Evolutionary conservation across 2,797 vertebrate genomes (phyloP), one percentile per base, ranked within the genome.

Genomic region (Semotilus atromaculatus): DNA sequence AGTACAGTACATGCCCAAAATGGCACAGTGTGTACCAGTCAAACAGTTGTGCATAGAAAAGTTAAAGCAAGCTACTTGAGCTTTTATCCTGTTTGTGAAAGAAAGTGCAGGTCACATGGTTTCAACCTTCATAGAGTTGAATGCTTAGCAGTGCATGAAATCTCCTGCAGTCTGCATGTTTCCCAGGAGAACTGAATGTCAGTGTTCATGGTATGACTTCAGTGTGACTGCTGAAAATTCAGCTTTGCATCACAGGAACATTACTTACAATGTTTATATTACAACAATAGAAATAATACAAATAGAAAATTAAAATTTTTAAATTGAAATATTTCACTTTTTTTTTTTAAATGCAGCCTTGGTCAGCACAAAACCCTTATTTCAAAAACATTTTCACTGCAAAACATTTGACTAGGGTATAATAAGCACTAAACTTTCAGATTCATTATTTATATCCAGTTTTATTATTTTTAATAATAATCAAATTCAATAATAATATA

Each of bases 71-170:
- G 21, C 34, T 38, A 10, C 5, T 23, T 23, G 34, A 6, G 66
- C 19, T 21, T 68, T 38, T 38, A 38, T 38, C 7, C 34, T 21
- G 3, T 43, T 43, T 2, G 23, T 45, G 55, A 48, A 48, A 31
- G n/a, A 64, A 79, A 45, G 40, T 79, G 29, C 40, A 64, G 60
- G 60, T 79, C 60, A 79, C 40, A 79, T 66, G 75, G n/a, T 62
- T 77, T 26, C 14, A 26, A 1, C 19, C 38, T 79, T 40, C 18
- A 79, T 19, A 16, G 26, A 79, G 40, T 66, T 79, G 40, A 79
- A 62, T 66, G 60, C 40, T 79, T 34, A 48, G 76, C 40, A 31
- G 58, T 48, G 60, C 60, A 23, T 79, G 60, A 79, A 48, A 79
- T 45, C 60, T 66, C 58, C 40, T n/a, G 26, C 38, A 60, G 36